Conservation (phyloP, 2,888 invertebrate species). For the Stenoptilia bipunctidactyla region DNA sequence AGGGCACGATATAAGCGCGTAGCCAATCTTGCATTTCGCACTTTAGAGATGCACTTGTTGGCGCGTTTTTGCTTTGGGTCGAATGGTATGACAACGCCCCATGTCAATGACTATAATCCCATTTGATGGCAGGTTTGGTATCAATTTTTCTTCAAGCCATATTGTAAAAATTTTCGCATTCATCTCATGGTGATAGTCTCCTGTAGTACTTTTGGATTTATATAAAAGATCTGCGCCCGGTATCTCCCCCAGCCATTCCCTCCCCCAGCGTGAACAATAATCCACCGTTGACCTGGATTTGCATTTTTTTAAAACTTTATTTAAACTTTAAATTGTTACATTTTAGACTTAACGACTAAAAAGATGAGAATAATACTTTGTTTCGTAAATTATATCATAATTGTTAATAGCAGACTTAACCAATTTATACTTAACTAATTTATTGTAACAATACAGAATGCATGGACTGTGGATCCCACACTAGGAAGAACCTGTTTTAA, state of each 20-base stretch:
- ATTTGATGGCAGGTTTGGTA: conserved; percentile 18
- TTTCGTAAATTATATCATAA: too few species aligned
- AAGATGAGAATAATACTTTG: too few species aligned
- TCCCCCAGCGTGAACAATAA: conserved; percentile 16
- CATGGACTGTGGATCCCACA: too few species aligned
- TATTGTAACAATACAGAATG: too few species aligned
- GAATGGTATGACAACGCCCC: conserved; percentile 16
- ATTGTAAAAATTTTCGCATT: conserved; percentile 14
- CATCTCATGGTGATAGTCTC: conserved; percentile 18
- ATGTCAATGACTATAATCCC: too few species aligned
- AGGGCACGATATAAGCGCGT: conserved; percentile 11
- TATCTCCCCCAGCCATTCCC: conserved; percentile 16
- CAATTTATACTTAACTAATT: too few species aligned
- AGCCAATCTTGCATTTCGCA: conserved; percentile 16
- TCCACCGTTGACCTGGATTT: conserved; percentile 15
- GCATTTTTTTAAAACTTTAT: conserved; percentile 13
- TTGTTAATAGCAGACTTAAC: too few species aligned
- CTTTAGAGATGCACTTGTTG: conserved; percentile 6
- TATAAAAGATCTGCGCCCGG: conserved; percentile 13
- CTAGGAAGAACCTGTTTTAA: too few species aligned
- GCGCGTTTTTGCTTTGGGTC: conserved; percentile 11
- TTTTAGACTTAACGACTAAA: too few species aligned
- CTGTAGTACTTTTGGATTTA: conserved; percentile 15
- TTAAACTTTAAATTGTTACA: conserved; percentile 9
- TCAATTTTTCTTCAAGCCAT: conserved; percentile 17